Evolutionary conservation across 2,797 vertebrate species (phyloP), one percentile per base, ranked within the genome.

Genomic region (Pseudomugil tenellus): DNA sequence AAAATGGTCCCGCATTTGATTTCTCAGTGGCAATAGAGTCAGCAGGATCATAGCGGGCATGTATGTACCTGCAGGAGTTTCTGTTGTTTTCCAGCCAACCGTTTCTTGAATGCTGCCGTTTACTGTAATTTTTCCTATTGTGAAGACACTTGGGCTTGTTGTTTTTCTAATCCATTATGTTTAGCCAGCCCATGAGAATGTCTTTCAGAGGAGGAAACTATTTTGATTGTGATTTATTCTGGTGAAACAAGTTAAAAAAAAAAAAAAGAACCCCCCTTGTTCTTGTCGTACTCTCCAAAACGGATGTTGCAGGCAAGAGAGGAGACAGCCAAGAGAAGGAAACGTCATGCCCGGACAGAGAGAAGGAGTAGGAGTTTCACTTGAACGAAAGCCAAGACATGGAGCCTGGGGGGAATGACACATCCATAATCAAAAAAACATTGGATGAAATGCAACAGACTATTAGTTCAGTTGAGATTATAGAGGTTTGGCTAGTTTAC

Each of bases 31-130:
- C 34, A 68, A 74, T 65, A 61, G 72, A 79, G 78, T 73, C 65
- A 77, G 43, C 65, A 52, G 69, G 79, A 78, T 79, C 76, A 83
- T 58, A 32, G 58, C 32, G 60, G 87, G 77, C 94, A 91, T 90
- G 94, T 92, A 82, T 49, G 48, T 89, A 92, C 94, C 89, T 89
- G 94, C 84, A 77, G 37, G 14, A 92, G 94, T 95, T 94, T 95
- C 94, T 92, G 90, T 94, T 95, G 94, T 92, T 81, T 87, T 79
- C 32, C 76, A 70, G 89, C 91, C 92, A 94, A 91, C 86, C 61
- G 79, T 85, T 73, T 72, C 67, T 76, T 52, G 21, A 52, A 26
- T 28, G 25, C 49, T 28, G 59, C 58, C 25, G 58, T 86, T 91
- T 81, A 70, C 67, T 12, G 58, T 32, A 8, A 53, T 41, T 70